Conservation (phyloP, 2,797 vertebrate species). For the Anabas testudineus region DNA sequence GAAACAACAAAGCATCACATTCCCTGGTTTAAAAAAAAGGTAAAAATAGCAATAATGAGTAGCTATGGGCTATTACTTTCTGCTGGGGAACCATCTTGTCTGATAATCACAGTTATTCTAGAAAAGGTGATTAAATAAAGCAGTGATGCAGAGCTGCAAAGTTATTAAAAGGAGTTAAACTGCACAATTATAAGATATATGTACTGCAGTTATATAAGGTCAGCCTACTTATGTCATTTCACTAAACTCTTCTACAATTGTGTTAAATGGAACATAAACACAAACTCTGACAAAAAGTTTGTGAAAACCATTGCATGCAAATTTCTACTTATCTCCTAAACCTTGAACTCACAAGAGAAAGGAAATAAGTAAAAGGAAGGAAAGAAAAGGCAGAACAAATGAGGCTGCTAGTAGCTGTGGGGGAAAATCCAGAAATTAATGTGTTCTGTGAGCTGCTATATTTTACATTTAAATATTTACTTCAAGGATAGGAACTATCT, state of each 20-base stretch:
- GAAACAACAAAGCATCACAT: slow-evolving; percentile 25
- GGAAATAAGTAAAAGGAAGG: background rate
- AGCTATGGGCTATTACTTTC: slow-evolving; percentile 41
- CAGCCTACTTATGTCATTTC: background rate
- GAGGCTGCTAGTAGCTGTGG: background rate
- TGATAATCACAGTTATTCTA: slow-evolving; percentile 39
- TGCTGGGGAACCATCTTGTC: slow-evolving; percentile 25
- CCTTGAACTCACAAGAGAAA: background rate
- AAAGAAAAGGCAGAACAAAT: background rate
- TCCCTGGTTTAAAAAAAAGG: background rate
- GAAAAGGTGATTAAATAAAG: slow-evolving; percentile 47
- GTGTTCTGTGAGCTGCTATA: too few relatives aligned
- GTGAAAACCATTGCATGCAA: background rate
- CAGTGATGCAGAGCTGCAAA: slow-evolving; percentile 34
- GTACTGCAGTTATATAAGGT: background rate
- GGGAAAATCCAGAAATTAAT: background rate
- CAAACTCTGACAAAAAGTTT: background rate
- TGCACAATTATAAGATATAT: slow-evolving; percentile 23
- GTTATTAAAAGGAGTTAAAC: slow-evolving; percentile 35
- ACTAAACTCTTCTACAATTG: background rate
- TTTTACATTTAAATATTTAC: too few relatives aligned
- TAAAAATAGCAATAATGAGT: slow-evolving; percentile 29
- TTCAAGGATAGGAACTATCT: too few relatives aligned
- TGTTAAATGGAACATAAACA: slow-evolving; percentile 22
- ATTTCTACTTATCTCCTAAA: background rate